Evolutionary conservation across 2,888 invertebrate species (phyloP).

Genomic region (Pristionchus entomophagus): DNA sequence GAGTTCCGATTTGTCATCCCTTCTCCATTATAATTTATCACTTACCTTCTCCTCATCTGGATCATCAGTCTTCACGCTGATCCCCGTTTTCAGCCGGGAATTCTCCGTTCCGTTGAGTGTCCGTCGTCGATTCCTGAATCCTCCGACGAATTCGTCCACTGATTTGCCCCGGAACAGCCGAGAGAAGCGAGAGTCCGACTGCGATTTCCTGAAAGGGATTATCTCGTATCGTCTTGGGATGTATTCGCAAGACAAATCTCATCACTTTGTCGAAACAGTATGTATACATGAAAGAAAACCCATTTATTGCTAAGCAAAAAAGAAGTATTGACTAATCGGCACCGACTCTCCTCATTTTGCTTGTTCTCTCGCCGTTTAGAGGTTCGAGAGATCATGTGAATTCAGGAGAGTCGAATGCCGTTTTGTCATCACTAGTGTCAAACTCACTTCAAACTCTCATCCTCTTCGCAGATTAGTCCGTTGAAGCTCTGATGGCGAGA

Average conservation of each 20-base stretch:
- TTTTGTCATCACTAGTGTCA: too few species aligned
- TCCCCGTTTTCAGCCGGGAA: neutral
- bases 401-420: too few species aligned
- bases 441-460: neutral
- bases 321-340: neutral
- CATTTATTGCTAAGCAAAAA: neutral
- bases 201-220: neutral
- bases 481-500: constrained; percentile 37
- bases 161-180: constrained; percentile 64
- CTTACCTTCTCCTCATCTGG: constrained; percentile 16
- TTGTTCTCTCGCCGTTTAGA: too few species aligned
- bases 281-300: too few species aligned
- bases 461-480: neutral
- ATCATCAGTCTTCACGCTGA: neutral
- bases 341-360: too few species aligned
- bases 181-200: constrained; percentile 43
- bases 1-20: too few species aligned
- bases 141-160: constrained; percentile 60
- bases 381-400: too few species aligned
- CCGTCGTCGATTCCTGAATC: constrained; percentile 35
- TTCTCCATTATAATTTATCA: neutral
- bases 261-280: too few species aligned
- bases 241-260: too few species aligned
- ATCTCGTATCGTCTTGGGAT: neutral
- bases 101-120: constrained; percentile 44